phyloP scores from a whole-genome alignment of 1,140 invertebrate species.

The Platyscapa corneri region DNA sequence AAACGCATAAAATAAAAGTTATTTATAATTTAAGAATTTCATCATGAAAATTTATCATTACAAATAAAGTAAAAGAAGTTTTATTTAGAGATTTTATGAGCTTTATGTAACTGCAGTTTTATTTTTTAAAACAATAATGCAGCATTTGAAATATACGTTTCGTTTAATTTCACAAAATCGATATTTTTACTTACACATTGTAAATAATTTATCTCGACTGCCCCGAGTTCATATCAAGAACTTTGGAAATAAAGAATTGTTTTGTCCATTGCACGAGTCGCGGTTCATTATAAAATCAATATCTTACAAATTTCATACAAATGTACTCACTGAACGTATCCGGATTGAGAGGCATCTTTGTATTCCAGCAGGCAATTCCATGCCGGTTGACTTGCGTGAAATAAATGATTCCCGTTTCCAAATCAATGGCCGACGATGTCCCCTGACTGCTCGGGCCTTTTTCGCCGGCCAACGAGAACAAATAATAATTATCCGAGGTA shows the following conservation, averaged over 20 bases:
- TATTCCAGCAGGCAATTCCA: conserved; percentile 83
- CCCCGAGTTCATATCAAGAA: too few species aligned
- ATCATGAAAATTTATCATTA: not conserved
- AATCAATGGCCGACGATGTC: conserved; percentile 77
- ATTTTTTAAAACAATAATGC: not conserved
- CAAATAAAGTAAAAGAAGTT: not conserved
- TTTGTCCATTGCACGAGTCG: too few species aligned
- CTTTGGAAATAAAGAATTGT: too few species aligned
- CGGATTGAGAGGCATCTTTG: conserved; percentile 74
- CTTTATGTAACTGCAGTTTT: not conserved
- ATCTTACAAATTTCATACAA: conserved; percentile 1
- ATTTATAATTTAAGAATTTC: not conserved
- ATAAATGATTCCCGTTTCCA: conserved; percentile 77
- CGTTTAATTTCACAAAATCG: too few species aligned
- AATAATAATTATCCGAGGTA: conserved; percentile 60
- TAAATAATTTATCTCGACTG: too few species aligned
- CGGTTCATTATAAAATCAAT: not conserved
- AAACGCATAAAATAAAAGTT: not conserved
- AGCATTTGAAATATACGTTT: too few species aligned
- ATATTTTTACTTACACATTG: too few species aligned
- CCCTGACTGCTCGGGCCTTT: conserved; percentile 78
- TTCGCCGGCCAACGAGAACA: conserved; percentile 76
- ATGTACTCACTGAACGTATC: conserved; percentile 66
- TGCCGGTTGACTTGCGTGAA: conserved; percentile 80
- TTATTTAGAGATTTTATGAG: not conserved